Conservation (phyloP, 1,140 invertebrate species). For the Zophobas atratus region DNA sequence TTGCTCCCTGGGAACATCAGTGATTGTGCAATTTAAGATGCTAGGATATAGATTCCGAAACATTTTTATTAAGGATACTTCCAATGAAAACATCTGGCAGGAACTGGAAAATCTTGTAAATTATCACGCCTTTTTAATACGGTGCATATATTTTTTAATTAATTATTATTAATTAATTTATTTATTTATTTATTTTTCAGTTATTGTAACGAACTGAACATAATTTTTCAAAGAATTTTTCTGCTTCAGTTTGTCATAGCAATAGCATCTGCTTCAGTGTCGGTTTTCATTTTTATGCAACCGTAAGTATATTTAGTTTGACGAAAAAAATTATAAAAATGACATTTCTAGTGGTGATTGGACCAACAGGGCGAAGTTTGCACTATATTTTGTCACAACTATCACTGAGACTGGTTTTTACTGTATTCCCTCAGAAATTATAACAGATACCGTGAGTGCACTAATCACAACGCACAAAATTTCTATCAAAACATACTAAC, state of each 20-base stretch:
- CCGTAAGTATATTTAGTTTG: conserved; percentile 10
- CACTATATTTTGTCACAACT: not conserved
- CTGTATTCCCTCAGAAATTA: not conserved
- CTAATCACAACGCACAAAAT: no score
- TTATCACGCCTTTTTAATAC: conserved; percentile 8
- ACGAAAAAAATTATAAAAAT: not conserved
- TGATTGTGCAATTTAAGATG: conserved; percentile 1
- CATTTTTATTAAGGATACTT: not conserved
- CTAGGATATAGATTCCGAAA: not conserved
- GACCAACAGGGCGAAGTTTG: conserved; percentile 15
- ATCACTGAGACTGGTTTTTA: not conserved
- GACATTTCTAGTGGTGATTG: not conserved
- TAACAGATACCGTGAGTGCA: not conserved
- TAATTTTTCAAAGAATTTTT: not conserved
- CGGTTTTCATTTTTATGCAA: conserved; percentile 29
- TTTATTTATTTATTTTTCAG: not conserved
- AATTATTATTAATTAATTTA: not conserved
- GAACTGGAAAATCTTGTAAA: not conserved
- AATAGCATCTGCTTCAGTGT: conserved; percentile 9
- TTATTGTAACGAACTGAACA: conserved; percentile 1
- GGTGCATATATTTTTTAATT: not conserved
- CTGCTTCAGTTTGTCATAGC: not conserved
- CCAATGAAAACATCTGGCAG: not conserved
- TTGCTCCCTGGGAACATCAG: not conserved
- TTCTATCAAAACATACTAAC: not conserved